Evolutionary conservation across 1,140 invertebrate species (phyloP).

Genomic region (Ostrea edulis): DNA sequence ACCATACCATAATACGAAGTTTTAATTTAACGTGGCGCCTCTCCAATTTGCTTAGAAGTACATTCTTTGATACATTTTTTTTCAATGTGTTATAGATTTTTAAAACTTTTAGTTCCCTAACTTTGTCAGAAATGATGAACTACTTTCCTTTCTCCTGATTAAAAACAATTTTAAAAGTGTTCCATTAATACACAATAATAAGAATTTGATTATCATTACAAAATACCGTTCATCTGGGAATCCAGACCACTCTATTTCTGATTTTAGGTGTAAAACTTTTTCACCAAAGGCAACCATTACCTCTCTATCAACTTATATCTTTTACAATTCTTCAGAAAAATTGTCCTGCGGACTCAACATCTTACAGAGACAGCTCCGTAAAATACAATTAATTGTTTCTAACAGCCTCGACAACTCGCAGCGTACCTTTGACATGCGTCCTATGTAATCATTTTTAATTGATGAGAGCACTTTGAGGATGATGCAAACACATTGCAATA

Average conservation of each 20-base stretch:
- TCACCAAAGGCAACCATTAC: not conserved
- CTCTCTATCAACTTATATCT: constrained; percentile 29
- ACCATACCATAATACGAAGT: too few species aligned
- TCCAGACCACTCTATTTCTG: not conserved
- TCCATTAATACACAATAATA: not conserved
- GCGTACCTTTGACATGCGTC: not conserved
- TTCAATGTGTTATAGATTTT: not conserved
- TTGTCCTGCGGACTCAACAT: not conserved
- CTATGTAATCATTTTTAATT: constrained; percentile 34
- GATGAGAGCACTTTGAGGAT: constrained; percentile 27
- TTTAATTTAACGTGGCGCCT: too few species aligned
- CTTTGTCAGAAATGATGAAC: not conserved
- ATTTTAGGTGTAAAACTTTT: not conserved
- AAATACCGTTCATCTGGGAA: not conserved
- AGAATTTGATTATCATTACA: constrained; percentile 33
- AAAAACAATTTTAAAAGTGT: not conserved
- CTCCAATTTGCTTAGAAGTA: too few species aligned
- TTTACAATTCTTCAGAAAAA: not conserved
- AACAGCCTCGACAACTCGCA: not conserved
- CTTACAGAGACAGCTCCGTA: not conserved
- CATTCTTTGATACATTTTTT: too few species aligned
- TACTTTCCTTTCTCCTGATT: not conserved
- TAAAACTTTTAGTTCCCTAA: not conserved
- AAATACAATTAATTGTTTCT: constrained; percentile 36
- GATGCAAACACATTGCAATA: not conserved